These are phyloP conservation scores for Cylas formicarius DNA, from an alignment of 1,140 invertebrate genomes.

Conservation along the genomic window DNA sequence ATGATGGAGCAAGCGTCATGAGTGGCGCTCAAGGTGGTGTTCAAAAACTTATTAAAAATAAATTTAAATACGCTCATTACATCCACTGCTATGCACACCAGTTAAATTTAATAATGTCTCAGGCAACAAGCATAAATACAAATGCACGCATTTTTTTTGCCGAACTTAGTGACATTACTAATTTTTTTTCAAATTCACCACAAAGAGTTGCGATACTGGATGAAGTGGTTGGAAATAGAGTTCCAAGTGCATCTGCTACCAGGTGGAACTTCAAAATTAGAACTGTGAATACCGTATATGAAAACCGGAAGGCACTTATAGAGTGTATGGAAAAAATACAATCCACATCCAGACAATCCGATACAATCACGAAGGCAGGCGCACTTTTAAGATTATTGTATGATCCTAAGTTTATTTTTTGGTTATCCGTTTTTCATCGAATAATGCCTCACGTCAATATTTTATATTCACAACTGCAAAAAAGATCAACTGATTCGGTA, in stretches of 20 bases:
- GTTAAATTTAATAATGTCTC: slow-evolving; percentile 36
- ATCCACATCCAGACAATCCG: slow-evolving; percentile 13
- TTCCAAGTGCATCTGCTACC: slow-evolving; percentile 11
- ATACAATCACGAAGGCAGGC: slow-evolving; percentile 8
- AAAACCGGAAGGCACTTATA: slow-evolving; percentile 12
- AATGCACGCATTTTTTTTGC: slow-evolving; percentile 30
- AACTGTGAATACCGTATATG: slow-evolving; percentile 17
- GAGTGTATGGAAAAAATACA: slow-evolving; percentile 16
- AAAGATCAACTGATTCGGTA: slow-evolving; percentile 13
- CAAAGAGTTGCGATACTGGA: slow-evolving; percentile 15
- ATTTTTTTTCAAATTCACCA: slow-evolving; percentile 19
- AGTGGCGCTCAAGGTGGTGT: slow-evolving; percentile 30
- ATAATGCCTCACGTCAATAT: slow-evolving; percentile 19
- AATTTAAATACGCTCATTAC: slow-evolving; percentile 34
- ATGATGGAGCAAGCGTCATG: slow-evolving; percentile 35
- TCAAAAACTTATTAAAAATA: slow-evolving; percentile 31
- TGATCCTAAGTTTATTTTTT: slow-evolving; percentile 15
- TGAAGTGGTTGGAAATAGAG: slow-evolving; percentile 16
- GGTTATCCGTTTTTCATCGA: slow-evolving; percentile 15
- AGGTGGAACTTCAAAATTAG: slow-evolving; percentile 21
- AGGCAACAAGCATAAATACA: slow-evolving; percentile 28
- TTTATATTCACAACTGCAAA: slow-evolving; percentile 19
- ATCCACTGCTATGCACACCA: slow-evolving; percentile 39
- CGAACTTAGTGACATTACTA: slow-evolving; percentile 11
- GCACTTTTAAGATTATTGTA: slow-evolving; percentile 14